Evolutionary conservation across 2,113 vertebrate species (phyloP), one percentile per base, ranked within the genome.

Genomic region (Saccopteryx leptura): DNA sequence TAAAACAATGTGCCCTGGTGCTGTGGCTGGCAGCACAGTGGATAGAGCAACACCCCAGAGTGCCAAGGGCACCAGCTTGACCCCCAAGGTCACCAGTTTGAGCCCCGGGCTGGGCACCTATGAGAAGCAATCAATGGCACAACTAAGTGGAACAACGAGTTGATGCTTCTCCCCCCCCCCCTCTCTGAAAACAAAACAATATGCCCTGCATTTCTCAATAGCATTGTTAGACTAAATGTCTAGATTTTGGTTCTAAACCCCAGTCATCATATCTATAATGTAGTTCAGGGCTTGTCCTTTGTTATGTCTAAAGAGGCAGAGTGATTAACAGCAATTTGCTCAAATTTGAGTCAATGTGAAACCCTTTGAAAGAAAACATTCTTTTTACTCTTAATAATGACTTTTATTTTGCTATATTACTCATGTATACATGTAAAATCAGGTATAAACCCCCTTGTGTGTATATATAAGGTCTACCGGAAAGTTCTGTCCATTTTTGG

Each of bases 251-350:
- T 76, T 91, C 1, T 80, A 56, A 93, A 95, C 58, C 17, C 12
- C 28, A 60, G 28, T 48, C 50, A 15, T 76, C 13, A 48, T 56
- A 80, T 63, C 28, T 75, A 9, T 48, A 71, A 63, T 48, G 52
- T 76, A 48, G 23, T 28, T 74, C 58, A 58, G 63, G 33, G 13
- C 71, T 63, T 82, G n/a, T 78, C 11, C 21, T 93, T 89, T 86
- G 76, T 72, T 88, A 26, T 81, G 14, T 89, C 28, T 69, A 50
- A 39, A 87, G 56, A 88, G 90, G 52, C 28, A 91, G 56, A 54
- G 5, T 75, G 26, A 66, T 72, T 12, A 90, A 83, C 19, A 50
- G 9, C 33, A 58, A 21, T 33, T n/a, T 54, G 92, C 9, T 86
- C 56, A 86, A 48, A 87, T 50, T 21, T 63, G 65, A 83, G 56